Percentiles rank a stretch among this genome's conserved stretches.
Conservation (phyloP, 2,797 vertebrate genomes). For the Calcarius lapponicus region DNA sequence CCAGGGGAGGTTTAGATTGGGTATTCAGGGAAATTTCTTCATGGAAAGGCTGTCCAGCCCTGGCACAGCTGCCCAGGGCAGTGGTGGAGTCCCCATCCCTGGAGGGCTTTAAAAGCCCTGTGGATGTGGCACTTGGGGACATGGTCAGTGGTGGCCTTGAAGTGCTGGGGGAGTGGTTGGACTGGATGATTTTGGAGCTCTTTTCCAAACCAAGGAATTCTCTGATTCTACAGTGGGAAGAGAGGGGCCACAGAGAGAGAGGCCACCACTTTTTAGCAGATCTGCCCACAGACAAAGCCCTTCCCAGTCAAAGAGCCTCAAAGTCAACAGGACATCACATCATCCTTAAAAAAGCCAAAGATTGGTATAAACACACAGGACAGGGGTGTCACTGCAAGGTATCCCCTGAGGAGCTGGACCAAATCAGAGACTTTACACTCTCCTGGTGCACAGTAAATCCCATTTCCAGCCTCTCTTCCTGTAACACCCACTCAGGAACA, state of each 20-base stretch:
- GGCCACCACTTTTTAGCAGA: neutral
- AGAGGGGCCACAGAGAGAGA: neutral
- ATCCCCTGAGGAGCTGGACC: neutral
- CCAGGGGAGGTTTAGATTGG: neutral
- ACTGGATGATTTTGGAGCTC: neutral
- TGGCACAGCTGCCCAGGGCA: neutral
- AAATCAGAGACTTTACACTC: neutral
- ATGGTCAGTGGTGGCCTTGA: neutral
- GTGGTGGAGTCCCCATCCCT: neutral
- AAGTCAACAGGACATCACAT: neutral
- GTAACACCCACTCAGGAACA: neutral
- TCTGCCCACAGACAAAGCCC: neutral
- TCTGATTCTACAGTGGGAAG: neutral
- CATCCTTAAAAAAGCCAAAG: neutral
- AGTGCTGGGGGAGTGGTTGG: neutral
- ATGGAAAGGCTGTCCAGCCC: accelerated
- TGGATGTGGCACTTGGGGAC: neutral
- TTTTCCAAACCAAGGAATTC: neutral
- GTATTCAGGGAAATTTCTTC: neutral
- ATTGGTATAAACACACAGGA: accelerated
- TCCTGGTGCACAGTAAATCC: neutral
- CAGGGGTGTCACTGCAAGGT: neutral
- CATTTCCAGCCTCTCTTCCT: neutral
- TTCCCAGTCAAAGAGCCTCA: neutral
- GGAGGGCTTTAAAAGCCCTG: accelerated